Percentiles rank a stretch among this genome's conserved stretches.
These are phyloP conservation scores for Melanogrammus aeglefinus DNA, from an alignment of 2,797 vertebrate genomes.

Conservation along the genomic window DNA sequence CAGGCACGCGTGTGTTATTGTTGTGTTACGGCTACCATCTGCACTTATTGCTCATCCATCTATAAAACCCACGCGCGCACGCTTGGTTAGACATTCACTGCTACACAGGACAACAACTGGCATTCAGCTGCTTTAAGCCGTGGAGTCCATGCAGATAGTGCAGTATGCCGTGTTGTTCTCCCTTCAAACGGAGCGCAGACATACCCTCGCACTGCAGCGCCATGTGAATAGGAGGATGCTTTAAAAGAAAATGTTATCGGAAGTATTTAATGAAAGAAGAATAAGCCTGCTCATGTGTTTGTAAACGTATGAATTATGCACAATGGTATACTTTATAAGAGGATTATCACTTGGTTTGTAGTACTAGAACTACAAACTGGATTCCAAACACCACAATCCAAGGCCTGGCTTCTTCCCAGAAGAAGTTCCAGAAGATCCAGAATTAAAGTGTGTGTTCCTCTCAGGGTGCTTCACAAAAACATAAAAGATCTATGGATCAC, in stretches of 20 bases:
- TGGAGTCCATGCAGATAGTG: not conserved
- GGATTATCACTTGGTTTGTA: not conserved
- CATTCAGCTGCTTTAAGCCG: not conserved
- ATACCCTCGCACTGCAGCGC: not conserved
- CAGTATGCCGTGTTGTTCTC: not conserved
- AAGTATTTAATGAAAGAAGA: not conserved
- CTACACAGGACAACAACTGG: not conserved
- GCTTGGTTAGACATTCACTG: not conserved
- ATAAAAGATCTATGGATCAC: no score
- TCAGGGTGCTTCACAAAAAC: no score
- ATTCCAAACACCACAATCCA: not conserved
- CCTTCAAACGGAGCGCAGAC: not conserved
- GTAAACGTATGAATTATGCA: not conserved
- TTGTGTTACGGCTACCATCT: not conserved
- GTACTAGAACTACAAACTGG: no score
- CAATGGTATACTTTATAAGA: not conserved
- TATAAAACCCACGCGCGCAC: not conserved
- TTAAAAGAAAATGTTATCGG: not conserved
- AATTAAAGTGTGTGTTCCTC: not conserved
- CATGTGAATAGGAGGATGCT: not conserved
- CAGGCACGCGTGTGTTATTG: not conserved
- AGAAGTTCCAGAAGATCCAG: not conserved
- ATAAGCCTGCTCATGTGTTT: not conserved
- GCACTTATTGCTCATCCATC: not conserved
- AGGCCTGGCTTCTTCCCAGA: not conserved